Evolutionary conservation across 2,113 vertebrate genomes (phyloP).

Genomic region (Brachypteracias leptosomus): DNA sequence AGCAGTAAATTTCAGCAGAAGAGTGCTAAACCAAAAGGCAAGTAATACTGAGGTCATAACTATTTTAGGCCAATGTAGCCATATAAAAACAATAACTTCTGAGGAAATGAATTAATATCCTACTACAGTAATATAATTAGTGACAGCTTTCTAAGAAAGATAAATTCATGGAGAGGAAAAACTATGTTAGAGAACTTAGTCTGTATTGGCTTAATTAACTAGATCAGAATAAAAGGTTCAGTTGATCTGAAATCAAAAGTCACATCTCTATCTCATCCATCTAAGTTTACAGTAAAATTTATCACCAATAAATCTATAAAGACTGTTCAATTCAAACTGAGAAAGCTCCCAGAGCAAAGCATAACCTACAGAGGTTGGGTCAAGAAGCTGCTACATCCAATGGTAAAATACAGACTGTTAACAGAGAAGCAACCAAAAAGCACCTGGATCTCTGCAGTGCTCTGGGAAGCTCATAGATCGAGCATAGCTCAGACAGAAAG

Average conservation of each 20-base stretch:
- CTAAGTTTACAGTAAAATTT: neutral
- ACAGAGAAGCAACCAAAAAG: neutral
- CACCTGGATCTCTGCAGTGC: too few relatives aligned
- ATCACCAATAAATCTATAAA: neutral
- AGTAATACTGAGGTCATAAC: neutral
- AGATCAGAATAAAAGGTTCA: neutral
- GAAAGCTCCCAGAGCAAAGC: neutral
- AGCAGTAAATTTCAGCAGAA: neutral
- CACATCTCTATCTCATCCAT: neutral
- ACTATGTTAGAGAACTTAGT: neutral
- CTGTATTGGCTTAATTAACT: neutral
- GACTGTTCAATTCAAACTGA: neutral
- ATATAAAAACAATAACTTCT: slow-evolving; percentile 4
- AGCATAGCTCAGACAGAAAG: neutral
- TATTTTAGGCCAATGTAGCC: neutral
- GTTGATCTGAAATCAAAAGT: neutral
- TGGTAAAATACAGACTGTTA: neutral
- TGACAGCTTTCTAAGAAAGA: neutral
- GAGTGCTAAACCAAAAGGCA: neutral
- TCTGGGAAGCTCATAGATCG: neutral
- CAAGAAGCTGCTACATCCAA: neutral
- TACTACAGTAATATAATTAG: neutral
- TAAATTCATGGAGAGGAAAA: neutral
- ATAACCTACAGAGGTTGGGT: neutral
- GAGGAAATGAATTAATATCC: slow-evolving; percentile 2